A percentile compares a stretch with the other conserved stretches of the same genome.
phyloP scores from a whole-genome alignment of 2,888 invertebrate genomes.

The Taenaris catops region DNA sequence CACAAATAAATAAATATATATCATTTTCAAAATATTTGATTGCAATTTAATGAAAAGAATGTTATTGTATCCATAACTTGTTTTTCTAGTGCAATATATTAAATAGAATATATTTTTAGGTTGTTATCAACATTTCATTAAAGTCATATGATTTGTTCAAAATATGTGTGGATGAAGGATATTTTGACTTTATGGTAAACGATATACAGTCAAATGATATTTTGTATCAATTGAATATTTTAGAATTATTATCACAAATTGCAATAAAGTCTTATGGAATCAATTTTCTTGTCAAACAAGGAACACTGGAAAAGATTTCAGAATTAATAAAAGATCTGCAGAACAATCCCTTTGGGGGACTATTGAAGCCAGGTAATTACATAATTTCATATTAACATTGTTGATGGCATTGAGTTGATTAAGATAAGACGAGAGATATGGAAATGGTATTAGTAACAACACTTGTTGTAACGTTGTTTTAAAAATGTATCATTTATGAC shows the following conservation, averaged over 20 bases:
- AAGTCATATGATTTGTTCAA: slow-evolving; percentile 80
- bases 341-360: slow-evolving; percentile 80
- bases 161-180: slow-evolving; percentile 79
- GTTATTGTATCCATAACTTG: too few species aligned
- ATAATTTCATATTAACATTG: too few species aligned
- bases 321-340: slow-evolving; percentile 78
- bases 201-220: slow-evolving; percentile 86
- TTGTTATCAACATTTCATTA: slow-evolving; percentile 82
- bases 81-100: too few species aligned
- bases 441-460: too few species aligned
- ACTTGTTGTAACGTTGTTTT: too few species aligned
- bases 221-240: slow-evolving; percentile 87
- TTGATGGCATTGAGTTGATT: too few species aligned
- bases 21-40: too few species aligned
- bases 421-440: too few species aligned
- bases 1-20: too few species aligned
- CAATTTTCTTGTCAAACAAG: slow-evolving; percentile 83
- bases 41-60: neutral
- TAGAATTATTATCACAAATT: slow-evolving; percentile 88
- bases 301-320: slow-evolving; percentile 82
- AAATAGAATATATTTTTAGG: slow-evolving; percentile 44
- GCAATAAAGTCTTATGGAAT: slow-evolving; percentile 86
- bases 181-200: slow-evolving; percentile 83
- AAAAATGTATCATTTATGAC: too few species aligned
- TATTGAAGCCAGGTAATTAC: slow-evolving; percentile 87